These are phyloP conservation scores for Athene cunicularia DNA, from an alignment of 2,113 vertebrate species.

Conservation along the genomic window DNA sequence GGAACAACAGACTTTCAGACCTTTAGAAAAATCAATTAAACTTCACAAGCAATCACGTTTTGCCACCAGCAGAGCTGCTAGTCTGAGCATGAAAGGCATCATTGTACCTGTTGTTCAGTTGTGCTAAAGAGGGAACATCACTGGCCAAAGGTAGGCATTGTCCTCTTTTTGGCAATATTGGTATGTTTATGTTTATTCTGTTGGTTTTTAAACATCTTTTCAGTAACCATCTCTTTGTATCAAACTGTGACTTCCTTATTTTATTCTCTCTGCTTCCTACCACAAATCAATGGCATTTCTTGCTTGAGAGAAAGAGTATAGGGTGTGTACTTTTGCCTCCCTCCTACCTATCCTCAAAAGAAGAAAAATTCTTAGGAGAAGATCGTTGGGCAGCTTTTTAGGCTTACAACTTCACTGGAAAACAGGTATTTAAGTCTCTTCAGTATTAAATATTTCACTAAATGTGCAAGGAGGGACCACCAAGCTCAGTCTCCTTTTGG, in stretches of 20 bases:
- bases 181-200: not conserved
- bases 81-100: not conserved
- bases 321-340: not conserved
- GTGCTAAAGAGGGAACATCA: not conserved
- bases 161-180: not conserved
- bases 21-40: slow-evolving; percentile 21
- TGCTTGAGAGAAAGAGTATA: not conserved
- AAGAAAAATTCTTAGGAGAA: not conserved
- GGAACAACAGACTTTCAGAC: not conserved
- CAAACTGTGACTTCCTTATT: not conserved
- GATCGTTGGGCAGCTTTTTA: not conserved
- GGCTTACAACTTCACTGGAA: not conserved
- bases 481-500: not conserved
- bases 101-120: not conserved
- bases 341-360: not conserved
- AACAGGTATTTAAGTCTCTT: not conserved
- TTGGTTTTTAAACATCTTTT: not conserved
- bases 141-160: not conserved
- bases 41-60: not conserved
- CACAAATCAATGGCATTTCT: not conserved
- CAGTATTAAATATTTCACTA: not conserved
- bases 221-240: not conserved
- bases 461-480: not conserved
- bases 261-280: not conserved
- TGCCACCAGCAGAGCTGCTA: not conserved